phyloP scores from a whole-genome alignment of 2,797 vertebrate genomes.

The Cephalopachus bancanus region DNA sequence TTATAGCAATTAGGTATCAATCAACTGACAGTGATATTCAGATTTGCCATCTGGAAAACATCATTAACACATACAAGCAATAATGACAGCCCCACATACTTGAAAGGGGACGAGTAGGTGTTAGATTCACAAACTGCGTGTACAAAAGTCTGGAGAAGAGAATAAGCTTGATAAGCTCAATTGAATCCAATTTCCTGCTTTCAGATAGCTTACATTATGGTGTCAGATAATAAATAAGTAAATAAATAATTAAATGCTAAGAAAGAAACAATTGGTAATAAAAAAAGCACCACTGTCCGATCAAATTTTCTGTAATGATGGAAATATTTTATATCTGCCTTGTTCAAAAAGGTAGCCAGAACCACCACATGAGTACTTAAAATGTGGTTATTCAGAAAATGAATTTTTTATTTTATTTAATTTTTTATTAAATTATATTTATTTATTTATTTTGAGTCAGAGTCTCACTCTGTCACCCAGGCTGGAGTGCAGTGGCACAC shows the following conservation, averaged over 20 bases:
- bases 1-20: not conserved
- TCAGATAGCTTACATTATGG: not conserved
- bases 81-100: not conserved
- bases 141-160: constrained; percentile 4
- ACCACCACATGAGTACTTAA: not conserved
- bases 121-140: not conserved
- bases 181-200: not conserved
- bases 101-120: not conserved
- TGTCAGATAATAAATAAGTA: not conserved
- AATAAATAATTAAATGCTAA: not conserved
- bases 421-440: not conserved
- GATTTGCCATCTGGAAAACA: not conserved
- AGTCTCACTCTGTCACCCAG: too few relatives aligned
- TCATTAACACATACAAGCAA: not conserved
- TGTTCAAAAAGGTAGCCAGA: constrained; percentile 24
- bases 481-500: too few relatives aligned
- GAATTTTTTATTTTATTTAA: not conserved
- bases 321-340: not conserved
- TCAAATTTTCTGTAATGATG: not conserved
- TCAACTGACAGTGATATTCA: constrained; percentile 14
- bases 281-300: constrained; percentile 4
- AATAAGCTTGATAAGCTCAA: not conserved
- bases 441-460: too few relatives aligned
- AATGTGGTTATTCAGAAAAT: not conserved
- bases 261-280: constrained; percentile 17